A percentile compares a stretch with the other conserved stretches of the same genome.
Evolutionary conservation across 2,113 vertebrate species (phyloP).

Genomic region (Xiphophorus maculatus): DNA sequence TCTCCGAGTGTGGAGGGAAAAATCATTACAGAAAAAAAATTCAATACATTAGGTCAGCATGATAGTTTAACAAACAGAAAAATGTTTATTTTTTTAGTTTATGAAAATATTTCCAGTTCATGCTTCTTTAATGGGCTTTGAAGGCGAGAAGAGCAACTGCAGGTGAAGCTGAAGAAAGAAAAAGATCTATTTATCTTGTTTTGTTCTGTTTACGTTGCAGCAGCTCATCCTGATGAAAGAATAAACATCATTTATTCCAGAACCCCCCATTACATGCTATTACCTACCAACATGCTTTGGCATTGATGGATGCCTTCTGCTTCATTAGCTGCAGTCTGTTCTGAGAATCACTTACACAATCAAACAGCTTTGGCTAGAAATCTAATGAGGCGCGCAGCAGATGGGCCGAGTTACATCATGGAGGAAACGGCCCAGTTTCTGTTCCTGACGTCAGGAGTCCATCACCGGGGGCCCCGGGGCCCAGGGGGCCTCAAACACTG

Average conservation of each 20-base stretch:
- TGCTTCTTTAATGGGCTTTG: constrained; percentile 1
- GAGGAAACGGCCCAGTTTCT: constrained; percentile 23
- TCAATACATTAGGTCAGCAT: constrained; percentile 4
- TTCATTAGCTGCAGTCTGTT: constrained; percentile 69
- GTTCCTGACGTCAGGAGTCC: not conserved
- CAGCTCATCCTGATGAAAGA: constrained; percentile 59
- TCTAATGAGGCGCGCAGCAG: constrained; percentile 47
- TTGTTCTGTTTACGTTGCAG: constrained; percentile 33
- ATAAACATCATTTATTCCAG: constrained; percentile 75
- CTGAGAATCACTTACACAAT: constrained; percentile 44
- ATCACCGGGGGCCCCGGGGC: too few species aligned
- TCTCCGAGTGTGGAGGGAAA: constrained; percentile 3
- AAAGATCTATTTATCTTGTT: not conserved
- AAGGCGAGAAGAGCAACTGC: constrained; percentile 21
- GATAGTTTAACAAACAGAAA: not conserved
- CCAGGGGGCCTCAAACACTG: not conserved
- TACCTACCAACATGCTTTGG: constrained; percentile 63
- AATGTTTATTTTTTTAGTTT: constrained; percentile 24
- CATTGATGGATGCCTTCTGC: constrained; percentile 63
- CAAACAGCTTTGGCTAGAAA: constrained; percentile 41
- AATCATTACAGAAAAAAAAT: not conserved
- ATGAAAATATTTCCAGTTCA: constrained; percentile 32
- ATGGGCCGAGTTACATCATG: constrained; percentile 2
- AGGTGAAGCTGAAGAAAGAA: constrained; percentile 14
- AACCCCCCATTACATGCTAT: constrained; percentile 56